phyloP scores from a whole-genome alignment of 2,113 vertebrate species.

The Myotis davidii region DNA sequence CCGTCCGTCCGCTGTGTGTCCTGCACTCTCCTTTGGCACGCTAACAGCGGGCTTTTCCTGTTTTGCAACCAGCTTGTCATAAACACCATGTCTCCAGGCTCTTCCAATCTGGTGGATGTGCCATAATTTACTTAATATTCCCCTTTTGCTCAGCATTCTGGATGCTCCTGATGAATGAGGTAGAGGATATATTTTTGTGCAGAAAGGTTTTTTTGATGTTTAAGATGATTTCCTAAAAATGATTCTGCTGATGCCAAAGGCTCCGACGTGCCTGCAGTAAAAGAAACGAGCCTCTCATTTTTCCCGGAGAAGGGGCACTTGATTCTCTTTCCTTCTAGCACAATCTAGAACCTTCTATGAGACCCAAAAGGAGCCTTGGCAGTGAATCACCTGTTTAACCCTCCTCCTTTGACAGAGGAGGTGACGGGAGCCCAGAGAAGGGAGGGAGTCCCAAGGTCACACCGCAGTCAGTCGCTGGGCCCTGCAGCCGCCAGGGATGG shows the following conservation, averaged over 20 bases:
- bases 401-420: slow-evolving; percentile 18
- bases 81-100: slow-evolving; percentile 57
- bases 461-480: neutral
- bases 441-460: slow-evolving; percentile 35
- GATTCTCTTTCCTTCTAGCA: slow-evolving; percentile 2
- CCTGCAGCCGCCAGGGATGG: neutral
- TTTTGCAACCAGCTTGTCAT: slow-evolving; percentile 63
- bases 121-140: slow-evolving; percentile 54
- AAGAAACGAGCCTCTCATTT: slow-evolving; percentile 23
- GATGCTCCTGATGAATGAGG: neutral
- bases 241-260: neutral
- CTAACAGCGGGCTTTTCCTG: slow-evolving; percentile 69
- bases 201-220: slow-evolving; percentile 41
- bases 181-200: slow-evolving; percentile 19
- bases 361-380: slow-evolving; percentile 17
- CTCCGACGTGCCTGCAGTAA: slow-evolving; percentile 10
- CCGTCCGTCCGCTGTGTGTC: slow-evolving; percentile 45
- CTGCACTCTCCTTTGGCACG: neutral
- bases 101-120: slow-evolving; percentile 41
- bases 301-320: slow-evolving; percentile 55
- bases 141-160: slow-evolving; percentile 50
- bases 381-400: slow-evolving; percentile 37
- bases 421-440: slow-evolving; percentile 1
- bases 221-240: slow-evolving; percentile 64
- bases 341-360: slow-evolving; percentile 64